Evolutionary conservation across 2,888 invertebrate species (phyloP).

Genomic region (Pimpla rufipes): DNA sequence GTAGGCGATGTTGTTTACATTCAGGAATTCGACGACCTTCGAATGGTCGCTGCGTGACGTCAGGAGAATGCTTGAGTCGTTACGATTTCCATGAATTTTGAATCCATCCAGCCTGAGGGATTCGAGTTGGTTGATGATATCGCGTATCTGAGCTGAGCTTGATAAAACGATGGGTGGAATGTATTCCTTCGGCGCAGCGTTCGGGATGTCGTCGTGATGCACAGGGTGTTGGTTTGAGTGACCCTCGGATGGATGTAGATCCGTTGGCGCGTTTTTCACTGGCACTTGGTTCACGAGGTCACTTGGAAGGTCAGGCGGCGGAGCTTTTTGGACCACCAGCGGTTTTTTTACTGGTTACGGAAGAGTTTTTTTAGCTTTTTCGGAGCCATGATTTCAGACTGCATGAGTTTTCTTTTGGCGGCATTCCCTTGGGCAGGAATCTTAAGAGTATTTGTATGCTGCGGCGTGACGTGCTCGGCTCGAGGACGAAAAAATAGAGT

Average conservation of each 20-base stretch:
- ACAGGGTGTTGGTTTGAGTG: background rate
- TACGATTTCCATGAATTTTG: background rate
- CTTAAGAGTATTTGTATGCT: background rate
- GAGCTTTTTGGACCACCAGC: background rate
- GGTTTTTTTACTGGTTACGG: background rate
- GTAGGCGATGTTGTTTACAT: background rate
- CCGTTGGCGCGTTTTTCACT: background rate
- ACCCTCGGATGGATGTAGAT: background rate
- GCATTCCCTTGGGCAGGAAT: background rate
- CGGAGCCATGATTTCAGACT: background rate
- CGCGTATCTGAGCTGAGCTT: background rate
- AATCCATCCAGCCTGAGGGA: background rate
- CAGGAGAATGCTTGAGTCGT: background rate
- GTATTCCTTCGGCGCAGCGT: background rate
- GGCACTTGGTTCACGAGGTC: background rate
- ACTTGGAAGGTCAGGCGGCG: background rate
- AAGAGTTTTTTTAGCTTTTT: background rate
- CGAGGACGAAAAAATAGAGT: background rate
- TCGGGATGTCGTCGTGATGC: background rate
- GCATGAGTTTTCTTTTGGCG: background rate
- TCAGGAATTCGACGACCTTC: background rate
- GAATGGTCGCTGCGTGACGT: background rate
- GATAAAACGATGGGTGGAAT: background rate
- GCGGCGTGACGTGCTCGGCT: background rate
- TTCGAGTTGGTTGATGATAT: background rate